Evolutionary conservation across 2,113 vertebrate species (phyloP).

Genomic region (Pogonocichla stellata): DNA sequence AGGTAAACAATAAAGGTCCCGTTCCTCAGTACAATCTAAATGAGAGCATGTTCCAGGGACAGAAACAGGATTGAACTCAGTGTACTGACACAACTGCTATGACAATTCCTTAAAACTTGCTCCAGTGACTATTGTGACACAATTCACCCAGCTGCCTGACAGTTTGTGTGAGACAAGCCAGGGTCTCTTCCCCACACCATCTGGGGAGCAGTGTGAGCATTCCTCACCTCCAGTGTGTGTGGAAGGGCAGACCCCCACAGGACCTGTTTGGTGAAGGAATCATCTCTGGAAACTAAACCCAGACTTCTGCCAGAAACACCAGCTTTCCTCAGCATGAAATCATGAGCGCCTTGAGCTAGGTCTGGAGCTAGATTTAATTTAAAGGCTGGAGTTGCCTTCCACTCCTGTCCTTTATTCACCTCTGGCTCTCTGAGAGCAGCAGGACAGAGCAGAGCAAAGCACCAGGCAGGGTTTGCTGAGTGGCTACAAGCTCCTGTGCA

Average conservation of each 20-base stretch:
- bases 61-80: not conserved
- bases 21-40: slow-evolving; percentile 1
- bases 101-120: slow-evolving; percentile 50
- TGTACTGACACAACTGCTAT: slow-evolving; percentile 48
- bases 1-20: slow-evolving; percentile 18
- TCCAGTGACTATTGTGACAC: not conserved
- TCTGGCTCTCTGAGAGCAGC: not conserved
- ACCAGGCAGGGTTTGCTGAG: not conserved
- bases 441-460: not conserved
- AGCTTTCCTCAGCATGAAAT: not conserved
- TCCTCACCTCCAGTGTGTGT: accelerated
- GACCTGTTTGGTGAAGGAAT: not conserved
- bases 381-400: not conserved
- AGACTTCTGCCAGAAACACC: not conserved
- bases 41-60: slow-evolving; percentile 22
- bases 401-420: not conserved
- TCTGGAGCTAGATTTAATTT: slow-evolving; percentile 8
- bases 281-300: not conserved
- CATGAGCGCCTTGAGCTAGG: not conserved
- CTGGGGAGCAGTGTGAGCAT: not conserved
- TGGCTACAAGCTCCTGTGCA: not conserved
- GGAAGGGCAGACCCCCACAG: accelerated
- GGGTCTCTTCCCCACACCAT: not conserved
- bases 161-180: not conserved
- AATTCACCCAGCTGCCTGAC: not conserved